Evolutionary conservation across 2,113 vertebrate species (phyloP).

Genomic region (Psettodes erumei): DNA sequence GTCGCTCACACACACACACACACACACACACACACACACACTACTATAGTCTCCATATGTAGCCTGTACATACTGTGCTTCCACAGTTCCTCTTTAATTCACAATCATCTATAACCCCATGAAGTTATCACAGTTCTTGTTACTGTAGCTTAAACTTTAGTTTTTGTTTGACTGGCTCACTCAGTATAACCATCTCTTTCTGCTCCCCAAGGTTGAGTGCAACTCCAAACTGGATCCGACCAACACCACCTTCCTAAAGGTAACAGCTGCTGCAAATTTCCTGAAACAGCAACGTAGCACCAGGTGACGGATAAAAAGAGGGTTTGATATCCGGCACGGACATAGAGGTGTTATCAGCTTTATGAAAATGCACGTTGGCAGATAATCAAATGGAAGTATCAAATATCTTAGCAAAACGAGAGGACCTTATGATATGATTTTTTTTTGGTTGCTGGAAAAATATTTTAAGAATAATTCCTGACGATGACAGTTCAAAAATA

Average conservation of each 20-base stretch:
- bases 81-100: background rate
- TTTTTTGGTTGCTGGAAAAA: too few species aligned
- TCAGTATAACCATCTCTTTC: constrained; percentile 17
- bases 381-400: too few species aligned
- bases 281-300: background rate
- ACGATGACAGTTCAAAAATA: too few species aligned
- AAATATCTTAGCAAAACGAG: too few species aligned
- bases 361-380: too few species aligned
- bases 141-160: background rate
- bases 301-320: background rate
- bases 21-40: background rate
- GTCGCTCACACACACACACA: constrained; percentile 45
- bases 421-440: too few species aligned
- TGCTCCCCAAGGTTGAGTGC: constrained; percentile 90
- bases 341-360: too few species aligned
- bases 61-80: background rate
- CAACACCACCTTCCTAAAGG: constrained; percentile 98
- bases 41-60: background rate
- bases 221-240: constrained; percentile 98
- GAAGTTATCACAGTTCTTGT: background rate
- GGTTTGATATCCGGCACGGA: background rate
- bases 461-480: too few species aligned
- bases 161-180: background rate
- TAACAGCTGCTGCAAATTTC: constrained; percentile 44
- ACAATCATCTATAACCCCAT: background rate